Base-by-base conservation (phyloP, 2,113 vertebrate genomes). In the Macrotus californicus region DNA sequence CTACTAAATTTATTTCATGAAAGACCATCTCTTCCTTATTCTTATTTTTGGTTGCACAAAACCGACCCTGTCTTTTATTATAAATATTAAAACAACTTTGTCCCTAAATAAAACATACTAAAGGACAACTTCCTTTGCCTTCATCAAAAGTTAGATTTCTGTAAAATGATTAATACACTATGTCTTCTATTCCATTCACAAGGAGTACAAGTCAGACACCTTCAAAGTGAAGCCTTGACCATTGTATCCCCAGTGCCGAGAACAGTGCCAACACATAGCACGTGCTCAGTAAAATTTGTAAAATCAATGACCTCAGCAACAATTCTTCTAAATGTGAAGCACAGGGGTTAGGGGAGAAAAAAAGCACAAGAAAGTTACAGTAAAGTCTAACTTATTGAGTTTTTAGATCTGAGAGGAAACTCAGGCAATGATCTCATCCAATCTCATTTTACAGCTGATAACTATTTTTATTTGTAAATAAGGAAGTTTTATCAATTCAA, bases 381-480 rank as follows among this genome's bases (percentile, higher is more conserved):
- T 70, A 34, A 80, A 79, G 59, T 36, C 54, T 80, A 76, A 93
- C 64, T 81, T 75, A 36, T 69, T 95, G 67, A 94, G 72, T 67
- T 90, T 94, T 95, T 82, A 83, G 48, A 96, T 70, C n/a, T 88
- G 36, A 91, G 48, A 92, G 18, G 29, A 48, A 66, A 21, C 12
- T 75, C 69, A 90, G 15, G 56, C 0, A 0, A 92, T 70, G 18
- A 92, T 81, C 34, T 84, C 43, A 90, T 64, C 36, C 61, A 82
- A 88, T n/a, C 36, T 83, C 36, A 94, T 66, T 88, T 91, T 67
- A 90, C 0, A 95, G 73, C 22, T 43, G 7, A 96, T 50, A 95
- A 36, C 36, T 73, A 82, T 82, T 93, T 93, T 94, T 93, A 81
- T 84, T 64, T 84, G 15, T 89, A 93, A 89, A 56, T 34, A 79